Conservation (phyloP, 2,888 invertebrate genomes). For the Junonia oenone region DNA sequence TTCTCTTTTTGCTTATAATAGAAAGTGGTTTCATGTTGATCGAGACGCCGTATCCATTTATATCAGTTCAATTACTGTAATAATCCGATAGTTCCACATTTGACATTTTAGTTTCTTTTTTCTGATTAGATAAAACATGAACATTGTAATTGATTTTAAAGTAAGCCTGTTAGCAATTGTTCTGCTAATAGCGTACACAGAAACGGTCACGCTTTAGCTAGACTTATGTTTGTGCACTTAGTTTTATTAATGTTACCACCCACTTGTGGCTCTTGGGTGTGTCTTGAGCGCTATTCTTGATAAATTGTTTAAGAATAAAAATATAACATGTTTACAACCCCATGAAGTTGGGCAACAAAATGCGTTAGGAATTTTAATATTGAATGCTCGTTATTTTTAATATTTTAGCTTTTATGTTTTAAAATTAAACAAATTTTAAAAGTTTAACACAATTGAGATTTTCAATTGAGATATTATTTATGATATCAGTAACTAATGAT, state of each 20-base stretch:
- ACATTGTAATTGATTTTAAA: constrained; percentile 10
- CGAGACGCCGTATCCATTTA: background rate
- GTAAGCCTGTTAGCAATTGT: background rate
- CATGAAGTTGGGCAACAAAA: background rate
- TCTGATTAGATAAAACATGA: background rate
- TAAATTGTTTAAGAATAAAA: background rate
- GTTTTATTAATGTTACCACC: constrained; percentile 26
- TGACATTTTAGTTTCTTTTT: background rate
- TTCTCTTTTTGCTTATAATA: background rate
- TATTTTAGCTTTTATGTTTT: no score
- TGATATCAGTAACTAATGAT: no score
- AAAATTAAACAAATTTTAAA: no score
- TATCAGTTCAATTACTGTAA: background rate
- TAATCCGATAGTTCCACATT: background rate
- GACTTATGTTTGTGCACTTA: constrained; percentile 26
- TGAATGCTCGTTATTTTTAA: no score
- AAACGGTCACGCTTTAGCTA: constrained; percentile 10
- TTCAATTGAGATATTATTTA: no score
- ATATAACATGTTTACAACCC: background rate
- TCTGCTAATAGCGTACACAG: background rate
- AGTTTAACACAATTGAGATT: no score
- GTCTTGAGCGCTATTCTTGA: constrained; percentile 3
- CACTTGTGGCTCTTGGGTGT: constrained; percentile 20
- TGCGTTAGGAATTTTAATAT: no score
- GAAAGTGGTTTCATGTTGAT: background rate